These are phyloP conservation scores for Ceratina calcarata DNA, from an alignment of 1,140 invertebrate genomes.

Conservation along the genomic window DNA sequence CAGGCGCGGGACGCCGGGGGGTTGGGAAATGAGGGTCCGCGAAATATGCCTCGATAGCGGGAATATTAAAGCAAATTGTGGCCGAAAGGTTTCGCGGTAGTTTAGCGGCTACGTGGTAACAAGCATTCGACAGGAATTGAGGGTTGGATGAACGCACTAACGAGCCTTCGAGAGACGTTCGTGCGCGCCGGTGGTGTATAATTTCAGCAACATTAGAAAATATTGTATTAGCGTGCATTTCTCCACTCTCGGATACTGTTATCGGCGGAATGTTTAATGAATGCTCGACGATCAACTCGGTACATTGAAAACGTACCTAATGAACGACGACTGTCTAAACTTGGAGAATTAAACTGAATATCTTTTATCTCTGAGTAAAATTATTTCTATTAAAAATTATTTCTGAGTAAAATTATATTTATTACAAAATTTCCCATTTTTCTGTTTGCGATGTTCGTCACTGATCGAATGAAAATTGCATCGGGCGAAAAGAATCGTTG, in stretches of 20 bases:
- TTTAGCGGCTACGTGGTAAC: constrained; percentile 25
- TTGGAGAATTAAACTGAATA: background rate
- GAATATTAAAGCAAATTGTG: constrained; percentile 33
- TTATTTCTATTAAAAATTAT: too few species aligned
- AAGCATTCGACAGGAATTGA: constrained; percentile 5
- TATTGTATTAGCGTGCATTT: constrained; percentile 13
- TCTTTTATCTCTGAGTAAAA: too few species aligned
- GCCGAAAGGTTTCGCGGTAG: constrained; percentile 26
- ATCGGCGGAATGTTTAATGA: constrained; percentile 6
- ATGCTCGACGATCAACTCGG: background rate
- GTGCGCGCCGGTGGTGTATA: constrained; percentile 7
- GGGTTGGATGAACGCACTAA: constrained; percentile 19
- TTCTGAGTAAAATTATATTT: too few species aligned
- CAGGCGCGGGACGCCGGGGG: background rate
- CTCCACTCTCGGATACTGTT: background rate
- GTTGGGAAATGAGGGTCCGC: constrained; percentile 26
- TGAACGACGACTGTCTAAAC: background rate
- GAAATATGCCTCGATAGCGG: constrained; percentile 4
- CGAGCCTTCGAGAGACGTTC: constrained; percentile 6
- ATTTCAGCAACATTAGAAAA: constrained; percentile 23
- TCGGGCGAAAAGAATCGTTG: too few species aligned
- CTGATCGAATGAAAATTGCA: too few species aligned
- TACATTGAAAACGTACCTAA: background rate
- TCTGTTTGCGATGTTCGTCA: too few species aligned
- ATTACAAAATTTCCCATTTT: too few species aligned